Evolutionary conservation across 1,140 invertebrate species (phyloP).

Genomic region (Pantala flavescens): DNA sequence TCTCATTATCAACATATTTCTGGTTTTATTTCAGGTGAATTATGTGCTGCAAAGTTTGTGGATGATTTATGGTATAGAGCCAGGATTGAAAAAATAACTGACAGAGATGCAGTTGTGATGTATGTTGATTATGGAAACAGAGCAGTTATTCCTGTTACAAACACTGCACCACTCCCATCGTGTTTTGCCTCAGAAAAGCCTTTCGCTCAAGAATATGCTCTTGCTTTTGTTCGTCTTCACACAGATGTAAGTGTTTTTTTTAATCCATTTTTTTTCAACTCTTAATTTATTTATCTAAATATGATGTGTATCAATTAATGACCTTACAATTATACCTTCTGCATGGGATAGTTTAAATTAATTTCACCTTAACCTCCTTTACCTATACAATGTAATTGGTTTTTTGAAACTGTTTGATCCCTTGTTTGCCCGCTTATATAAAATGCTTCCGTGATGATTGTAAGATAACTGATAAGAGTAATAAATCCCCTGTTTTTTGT

Average conservation of each 20-base stretch:
- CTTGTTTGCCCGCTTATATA: too few relatives aligned
- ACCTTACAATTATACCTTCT: too few relatives aligned
- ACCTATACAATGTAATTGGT: too few relatives aligned
- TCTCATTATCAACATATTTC: too few relatives aligned
- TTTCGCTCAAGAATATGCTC: slow-evolving; percentile 73
- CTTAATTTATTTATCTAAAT: slow-evolving; percentile 14
- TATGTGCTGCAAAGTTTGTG: slow-evolving; percentile 85
- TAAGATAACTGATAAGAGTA: too few relatives aligned
- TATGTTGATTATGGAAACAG: slow-evolving; percentile 97
- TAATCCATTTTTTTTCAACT: slow-evolving; percentile 18
- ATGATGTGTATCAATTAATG: slow-evolving; percentile 12
- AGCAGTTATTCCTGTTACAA: slow-evolving; percentile 45
- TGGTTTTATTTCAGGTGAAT: slow-evolving; percentile 46
- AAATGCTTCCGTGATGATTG: too few relatives aligned
- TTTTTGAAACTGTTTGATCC: too few relatives aligned
- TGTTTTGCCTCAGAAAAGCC: slow-evolving; percentile 61
- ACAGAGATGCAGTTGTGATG: slow-evolving; percentile 56
- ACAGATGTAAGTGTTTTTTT: slow-evolving; percentile 56
- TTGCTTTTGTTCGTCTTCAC: slow-evolving; percentile 75
- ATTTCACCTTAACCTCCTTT: too few relatives aligned
- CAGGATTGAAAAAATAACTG: slow-evolving; percentile 76
- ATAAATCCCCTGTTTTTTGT: too few relatives aligned
- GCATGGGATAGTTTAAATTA: too few relatives aligned
- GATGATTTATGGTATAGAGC: slow-evolving; percentile 92
- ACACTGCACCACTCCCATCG: slow-evolving; percentile 67